Evolutionary conservation across 2,113 vertebrate species (phyloP), one percentile per base, ranked within the genome.

Genomic region (Bostrychus sinensis): DNA sequence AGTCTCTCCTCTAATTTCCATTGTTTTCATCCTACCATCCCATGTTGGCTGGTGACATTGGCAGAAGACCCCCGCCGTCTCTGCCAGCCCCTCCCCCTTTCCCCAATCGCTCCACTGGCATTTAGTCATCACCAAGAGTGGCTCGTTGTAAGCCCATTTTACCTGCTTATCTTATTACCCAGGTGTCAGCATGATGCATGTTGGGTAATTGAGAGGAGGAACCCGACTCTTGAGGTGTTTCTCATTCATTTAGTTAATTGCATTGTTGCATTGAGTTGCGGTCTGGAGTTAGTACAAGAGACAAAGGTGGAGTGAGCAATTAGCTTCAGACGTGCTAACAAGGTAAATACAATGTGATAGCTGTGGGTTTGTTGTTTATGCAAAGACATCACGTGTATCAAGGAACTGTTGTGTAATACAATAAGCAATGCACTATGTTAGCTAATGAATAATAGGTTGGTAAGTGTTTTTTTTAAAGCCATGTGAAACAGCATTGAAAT

Each of bases 81-180:
- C 56, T 89, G 90, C 85, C 90, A 92, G 73, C 39, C 74, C 17
- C 61, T 17, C 48, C 71, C 25, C 55, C 16, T 42, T 46, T 64
- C 38, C 63, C 62, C 62, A 46, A 60, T 77, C 72, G 82, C 70
- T 62, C 60, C 53, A 62, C 69, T 32, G 63, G 57, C 53, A 69
- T 81, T 80, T 76, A 74, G 69, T 80, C 81, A 77, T 88, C 77
- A 80, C 82, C 65, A 65, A 54, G 72, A 84, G 75, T 70, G 75
- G 60, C 78, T 87, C 77, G 72, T 84, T 81, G 78, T 89, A 82
- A 80, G 81, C 78, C 80, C 69, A 74, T 83, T 86, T 75, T 83
- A 86, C 72, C 77, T 81, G 76, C 76, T 87, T 84, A 88, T 87
- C 83, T 68, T 86, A 81, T 80, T 78, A 88, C 67, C 75, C 77